Conservation (phyloP, 2,113 vertebrate genomes). For the Canis aureus region DNA sequence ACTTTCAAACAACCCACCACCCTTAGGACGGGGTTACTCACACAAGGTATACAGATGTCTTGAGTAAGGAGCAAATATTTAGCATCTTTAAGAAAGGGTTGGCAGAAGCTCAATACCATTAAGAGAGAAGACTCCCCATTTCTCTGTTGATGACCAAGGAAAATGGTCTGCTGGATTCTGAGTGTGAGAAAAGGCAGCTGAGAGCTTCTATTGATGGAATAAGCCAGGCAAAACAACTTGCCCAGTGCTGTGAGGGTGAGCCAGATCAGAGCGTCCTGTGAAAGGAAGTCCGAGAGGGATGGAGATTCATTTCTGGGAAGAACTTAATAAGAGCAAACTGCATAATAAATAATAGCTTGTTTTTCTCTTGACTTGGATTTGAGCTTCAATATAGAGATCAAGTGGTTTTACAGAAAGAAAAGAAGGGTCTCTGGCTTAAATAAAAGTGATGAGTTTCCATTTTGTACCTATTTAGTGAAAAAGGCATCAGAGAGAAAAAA, state of each 20-base stretch:
- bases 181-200: constrained; percentile 74
- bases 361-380: constrained; percentile 64
- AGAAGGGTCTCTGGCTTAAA: background rate
- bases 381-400: constrained; percentile 22
- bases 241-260: background rate
- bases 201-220: constrained; percentile 5
- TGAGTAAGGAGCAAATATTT: constrained; percentile 50
- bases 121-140: constrained; percentile 61
- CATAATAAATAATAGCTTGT: constrained; percentile 33
- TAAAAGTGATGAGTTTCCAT: constrained; percentile 26
- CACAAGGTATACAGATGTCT: constrained; percentile 73
- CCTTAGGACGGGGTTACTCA: constrained; percentile 29
- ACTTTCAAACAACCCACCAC: constrained; percentile 44
- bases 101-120: constrained; percentile 32
- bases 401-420: background rate
- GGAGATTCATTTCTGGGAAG: constrained; percentile 70
- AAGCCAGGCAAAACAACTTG: constrained; percentile 78
- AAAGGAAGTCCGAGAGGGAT: constrained; percentile 16
- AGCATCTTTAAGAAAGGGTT: constrained; percentile 60
- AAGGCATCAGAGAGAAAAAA: background rate
- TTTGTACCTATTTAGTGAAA: constrained; percentile 1
- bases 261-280: constrained; percentile 64
- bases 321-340: constrained; percentile 39
- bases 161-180: constrained; percentile 53
- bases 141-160: constrained; percentile 67